phyloP scores from a whole-genome alignment of 1,140 invertebrate genomes.

The Meloidogyne exigua region DNA sequence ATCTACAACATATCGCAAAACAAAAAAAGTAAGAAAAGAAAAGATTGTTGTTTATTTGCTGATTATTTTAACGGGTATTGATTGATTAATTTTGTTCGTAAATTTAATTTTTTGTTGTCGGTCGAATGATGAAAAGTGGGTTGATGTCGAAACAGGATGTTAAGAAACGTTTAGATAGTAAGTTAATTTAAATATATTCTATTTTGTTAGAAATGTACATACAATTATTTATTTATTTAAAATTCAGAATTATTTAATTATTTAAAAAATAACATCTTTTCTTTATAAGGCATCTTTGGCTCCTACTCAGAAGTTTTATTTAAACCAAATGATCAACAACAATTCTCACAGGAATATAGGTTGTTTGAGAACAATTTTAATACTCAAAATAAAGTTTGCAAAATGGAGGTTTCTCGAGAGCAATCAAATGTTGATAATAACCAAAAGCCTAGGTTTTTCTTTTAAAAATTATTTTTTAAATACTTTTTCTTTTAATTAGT shows the following conservation, averaged over 20 bases:
- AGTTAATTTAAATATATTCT: conserved; percentile 4
- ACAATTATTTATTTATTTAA: too few species aligned
- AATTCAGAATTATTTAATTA: too few species aligned
- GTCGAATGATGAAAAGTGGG: conserved; percentile 20
- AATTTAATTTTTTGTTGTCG: not conserved
- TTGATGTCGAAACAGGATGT: conserved; percentile 21
- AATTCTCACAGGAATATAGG: not conserved
- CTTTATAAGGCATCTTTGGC: not conserved
- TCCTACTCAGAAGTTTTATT: conserved; percentile 16
- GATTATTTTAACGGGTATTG: conserved; percentile 9
- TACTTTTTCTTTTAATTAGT: not conserved
- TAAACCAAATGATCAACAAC: conserved; percentile 9
- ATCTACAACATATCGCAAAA: too few species aligned
- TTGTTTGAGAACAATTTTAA: conserved; percentile 1
- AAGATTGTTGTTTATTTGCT: not conserved
- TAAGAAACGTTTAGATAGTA: conserved; percentile 28
- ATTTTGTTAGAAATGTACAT: too few species aligned
- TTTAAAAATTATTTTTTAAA: not conserved
- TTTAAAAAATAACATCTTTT: too few species aligned
- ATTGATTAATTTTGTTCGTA: conserved; percentile 14
- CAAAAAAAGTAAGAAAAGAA: too few species aligned
- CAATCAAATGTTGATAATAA: not conserved
- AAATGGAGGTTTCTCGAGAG: not conserved
- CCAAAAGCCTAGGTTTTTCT: not conserved
- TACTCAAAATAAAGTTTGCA: too few species aligned